Evolutionary conservation across 2,113 vertebrate genomes (phyloP).

Genomic region (Rhinichthys klamathensis): DNA sequence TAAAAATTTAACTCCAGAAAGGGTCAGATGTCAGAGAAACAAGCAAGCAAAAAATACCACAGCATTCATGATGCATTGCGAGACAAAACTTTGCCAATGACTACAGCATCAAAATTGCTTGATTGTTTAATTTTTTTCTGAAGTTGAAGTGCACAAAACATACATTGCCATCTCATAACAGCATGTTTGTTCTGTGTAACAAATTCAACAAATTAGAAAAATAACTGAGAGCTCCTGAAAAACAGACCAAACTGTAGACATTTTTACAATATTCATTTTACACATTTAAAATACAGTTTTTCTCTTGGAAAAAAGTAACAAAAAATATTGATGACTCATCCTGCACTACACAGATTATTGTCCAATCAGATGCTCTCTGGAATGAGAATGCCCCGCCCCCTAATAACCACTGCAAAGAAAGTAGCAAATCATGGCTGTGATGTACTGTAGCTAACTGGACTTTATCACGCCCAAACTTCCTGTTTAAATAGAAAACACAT

Average conservation of each 20-base stretch:
- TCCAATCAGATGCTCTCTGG: not conserved
- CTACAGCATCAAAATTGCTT: constrained; percentile 3
- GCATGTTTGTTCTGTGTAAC: constrained; percentile 32
- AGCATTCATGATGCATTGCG: constrained; percentile 69
- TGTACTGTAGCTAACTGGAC: not conserved
- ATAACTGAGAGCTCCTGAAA: constrained; percentile 49
- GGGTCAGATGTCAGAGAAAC: constrained; percentile 67
- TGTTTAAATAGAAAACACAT: not conserved
- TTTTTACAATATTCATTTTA: not conserved
- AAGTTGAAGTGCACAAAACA: not conserved
- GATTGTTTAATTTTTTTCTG: not conserved
- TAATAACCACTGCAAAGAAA: not conserved
- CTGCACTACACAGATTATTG: not conserved
- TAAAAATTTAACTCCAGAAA: constrained; percentile 70
- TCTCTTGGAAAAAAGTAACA: not conserved
- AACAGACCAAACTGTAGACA: constrained; percentile 4
- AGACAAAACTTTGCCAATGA: constrained; percentile 28
- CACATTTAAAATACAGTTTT: not conserved
- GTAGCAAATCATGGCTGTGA: not conserved
- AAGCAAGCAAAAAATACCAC: constrained; percentile 69
- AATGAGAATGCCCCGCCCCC: not conserved
- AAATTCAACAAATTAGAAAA: not conserved
- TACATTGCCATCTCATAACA: constrained; percentile 32
- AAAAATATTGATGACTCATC: not conserved
- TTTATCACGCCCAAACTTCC: not conserved